These are phyloP conservation scores for Spongia lamella DNA, from an alignment of 37 sponge, comb jelly and placozoan species.

Conservation along the genomic window DNA sequence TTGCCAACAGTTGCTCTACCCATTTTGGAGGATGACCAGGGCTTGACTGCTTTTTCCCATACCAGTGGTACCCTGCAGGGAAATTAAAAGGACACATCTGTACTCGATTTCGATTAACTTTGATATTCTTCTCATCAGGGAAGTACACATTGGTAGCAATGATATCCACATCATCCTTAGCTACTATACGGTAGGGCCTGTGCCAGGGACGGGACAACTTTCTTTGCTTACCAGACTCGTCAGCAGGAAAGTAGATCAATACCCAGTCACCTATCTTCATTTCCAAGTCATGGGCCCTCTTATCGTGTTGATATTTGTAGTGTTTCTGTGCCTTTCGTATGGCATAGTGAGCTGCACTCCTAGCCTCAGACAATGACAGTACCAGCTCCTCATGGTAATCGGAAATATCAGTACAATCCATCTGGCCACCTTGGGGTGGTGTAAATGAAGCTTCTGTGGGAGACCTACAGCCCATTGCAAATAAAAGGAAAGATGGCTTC, in stretches of 20 bases:
- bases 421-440: neutral
- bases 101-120: no score
- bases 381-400: constrained; percentile 30
- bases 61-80: constrained; percentile 54
- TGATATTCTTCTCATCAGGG: no score
- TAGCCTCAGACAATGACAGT: constrained; percentile 10
- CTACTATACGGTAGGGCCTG: no score
- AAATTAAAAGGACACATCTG: no score
- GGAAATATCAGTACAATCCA: neutral
- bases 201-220: constrained; percentile 53
- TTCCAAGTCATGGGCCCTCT: no score
- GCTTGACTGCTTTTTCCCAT: constrained; percentile 12
- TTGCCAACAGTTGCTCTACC: constrained; percentile 30
- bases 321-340: constrained; percentile 4
- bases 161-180: no score
- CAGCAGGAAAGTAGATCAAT: constrained; percentile 31
- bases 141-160: no score
- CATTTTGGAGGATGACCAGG: constrained; percentile 23
- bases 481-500: constrained; percentile 12
- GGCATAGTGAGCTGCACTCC: neutral
- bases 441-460: constrained; percentile 25
- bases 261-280: constrained; percentile 43
- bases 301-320: constrained; percentile 26
- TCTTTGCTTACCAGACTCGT: constrained; percentile 27
- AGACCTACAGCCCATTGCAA: constrained; percentile 17